These are phyloP conservation scores for Spilosoma lubricipeda DNA, from an alignment of 2,888 invertebrate genomes.

Conservation along the genomic window DNA sequence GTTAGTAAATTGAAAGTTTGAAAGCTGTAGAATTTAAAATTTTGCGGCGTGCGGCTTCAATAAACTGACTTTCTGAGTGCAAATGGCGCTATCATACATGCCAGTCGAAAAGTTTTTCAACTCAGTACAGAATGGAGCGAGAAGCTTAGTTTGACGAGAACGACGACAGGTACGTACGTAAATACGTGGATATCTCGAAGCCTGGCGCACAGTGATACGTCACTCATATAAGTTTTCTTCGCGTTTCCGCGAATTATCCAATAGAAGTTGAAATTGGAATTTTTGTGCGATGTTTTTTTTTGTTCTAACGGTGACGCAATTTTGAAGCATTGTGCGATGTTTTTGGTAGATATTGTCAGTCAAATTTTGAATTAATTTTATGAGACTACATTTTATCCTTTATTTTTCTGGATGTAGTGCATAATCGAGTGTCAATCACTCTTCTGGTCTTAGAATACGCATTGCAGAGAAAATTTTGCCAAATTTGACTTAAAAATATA, in stretches of 20 bases:
- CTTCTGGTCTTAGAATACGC: slow-evolving; percentile 29
- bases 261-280: slow-evolving; percentile 66
- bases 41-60: slow-evolving; percentile 33
- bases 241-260: slow-evolving; percentile 61
- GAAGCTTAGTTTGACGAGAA: slow-evolving; percentile 76
- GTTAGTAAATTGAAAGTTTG: slow-evolving; percentile 5
- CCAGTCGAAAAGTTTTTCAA: slow-evolving; percentile 79
- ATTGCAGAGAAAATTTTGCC: slow-evolving; percentile 26
- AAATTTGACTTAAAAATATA: background rate
- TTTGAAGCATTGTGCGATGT: slow-evolving; percentile 43
- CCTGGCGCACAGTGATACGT: slow-evolving; percentile 76
- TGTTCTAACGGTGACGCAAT: slow-evolving; percentile 32
- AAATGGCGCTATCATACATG: slow-evolving; percentile 69
- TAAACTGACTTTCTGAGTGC: slow-evolving; percentile 50
- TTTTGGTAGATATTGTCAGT: slow-evolving; percentile 45
- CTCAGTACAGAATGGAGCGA: slow-evolving; percentile 59
- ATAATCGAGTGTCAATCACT: slow-evolving; percentile 49
- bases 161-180: slow-evolving; percentile 63
- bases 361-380: slow-evolving; percentile 47
- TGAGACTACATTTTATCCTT: slow-evolving; percentile 37
- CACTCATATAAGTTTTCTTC: slow-evolving; percentile 80
- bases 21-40: slow-evolving; percentile 28
- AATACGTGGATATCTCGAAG: slow-evolving; percentile 65
- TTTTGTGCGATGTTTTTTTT: slow-evolving; percentile 46
- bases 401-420: slow-evolving; percentile 32